These are phyloP conservation scores for Petrophora chlorosata DNA, from an alignment of 2,888 invertebrate species.

Conservation along the genomic window DNA sequence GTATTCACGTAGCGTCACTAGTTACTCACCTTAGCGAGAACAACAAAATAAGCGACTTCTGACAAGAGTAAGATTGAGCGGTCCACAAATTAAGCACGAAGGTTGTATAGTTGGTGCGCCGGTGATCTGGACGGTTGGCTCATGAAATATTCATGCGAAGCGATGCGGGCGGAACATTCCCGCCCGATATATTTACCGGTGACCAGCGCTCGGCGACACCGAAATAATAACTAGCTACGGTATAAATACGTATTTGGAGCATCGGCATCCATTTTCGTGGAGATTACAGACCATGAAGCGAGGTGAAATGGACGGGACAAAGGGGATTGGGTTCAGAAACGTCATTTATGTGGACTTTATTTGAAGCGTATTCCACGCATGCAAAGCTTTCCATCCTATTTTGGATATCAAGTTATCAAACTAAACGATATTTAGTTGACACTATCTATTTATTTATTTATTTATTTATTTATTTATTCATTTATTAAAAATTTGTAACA, in stretches of 20 bases:
- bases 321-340: slow-evolving; percentile 32
- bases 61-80: slow-evolving; percentile 55
- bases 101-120: slow-evolving; percentile 46
- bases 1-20: slow-evolving; percentile 32
- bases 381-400: too few species aligned
- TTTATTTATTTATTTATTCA: too few species aligned
- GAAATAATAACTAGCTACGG: slow-evolving; percentile 54
- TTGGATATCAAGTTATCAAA: too few species aligned
- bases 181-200: slow-evolving; percentile 64
- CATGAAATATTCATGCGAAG: slow-evolving; percentile 71
- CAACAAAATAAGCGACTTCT: slow-evolving; percentile 43
- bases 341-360: too few species aligned
- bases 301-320: slow-evolving; percentile 31
- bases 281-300: slow-evolving; percentile 31
- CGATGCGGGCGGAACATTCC: slow-evolving; percentile 49
- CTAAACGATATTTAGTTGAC: too few species aligned
- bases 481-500: too few species aligned
- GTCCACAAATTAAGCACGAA: slow-evolving; percentile 60
- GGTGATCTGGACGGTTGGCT: slow-evolving; percentile 55
- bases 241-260: too few species aligned
- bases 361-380: too few species aligned
- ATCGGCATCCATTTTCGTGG: slow-evolving; percentile 32
- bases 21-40: slow-evolving; percentile 34
- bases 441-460: too few species aligned
- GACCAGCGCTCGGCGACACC: slow-evolving; percentile 52